Conservation (phyloP, 1,140 invertebrate species). For the Antheraea mylitta region DNA sequence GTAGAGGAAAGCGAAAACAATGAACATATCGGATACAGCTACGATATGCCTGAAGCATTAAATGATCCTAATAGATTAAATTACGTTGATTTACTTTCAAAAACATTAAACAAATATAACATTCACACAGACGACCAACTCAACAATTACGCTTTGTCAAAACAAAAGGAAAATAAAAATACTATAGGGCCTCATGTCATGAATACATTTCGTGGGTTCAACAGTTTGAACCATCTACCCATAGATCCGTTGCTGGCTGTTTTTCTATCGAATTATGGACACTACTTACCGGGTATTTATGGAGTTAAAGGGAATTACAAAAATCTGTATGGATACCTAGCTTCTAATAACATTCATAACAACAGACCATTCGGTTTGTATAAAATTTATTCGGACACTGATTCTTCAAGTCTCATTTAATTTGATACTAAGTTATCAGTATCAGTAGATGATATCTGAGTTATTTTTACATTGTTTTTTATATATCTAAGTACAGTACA, state of each 20-base stretch:
- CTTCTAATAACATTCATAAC: slow-evolving; percentile 82
- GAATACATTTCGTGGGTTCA: slow-evolving; percentile 46
- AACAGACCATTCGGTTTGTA: slow-evolving; percentile 82
- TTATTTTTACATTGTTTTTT: no score
- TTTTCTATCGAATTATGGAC: slow-evolving; percentile 81
- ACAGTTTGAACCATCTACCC: slow-evolving; percentile 78
- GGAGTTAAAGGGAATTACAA: slow-evolving; percentile 58
- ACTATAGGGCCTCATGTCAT: neutral
- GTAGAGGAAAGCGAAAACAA: neutral
- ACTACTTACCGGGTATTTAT: slow-evolving; percentile 73
- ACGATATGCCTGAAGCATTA: slow-evolving; percentile 7
- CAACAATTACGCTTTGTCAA: slow-evolving; percentile 50
- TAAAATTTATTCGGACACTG: slow-evolving; percentile 71
- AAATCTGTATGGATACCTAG: slow-evolving; percentile 80
- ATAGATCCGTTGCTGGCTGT: slow-evolving; percentile 80
- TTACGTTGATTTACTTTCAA: slow-evolving; percentile 39
- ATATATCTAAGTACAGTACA: no score
- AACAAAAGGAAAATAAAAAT: slow-evolving; percentile 1
- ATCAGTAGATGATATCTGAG: no score
- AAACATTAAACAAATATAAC: slow-evolving; percentile 52
- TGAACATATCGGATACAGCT: slow-evolving; percentile 10
- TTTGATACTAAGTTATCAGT: no score
- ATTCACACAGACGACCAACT: slow-evolving; percentile 46
- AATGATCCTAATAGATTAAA: slow-evolving; percentile 18
- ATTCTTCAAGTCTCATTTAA: slow-evolving; percentile 40